A percentile compares a stretch with the other conserved stretches of the same genome.
phyloP scores from a whole-genome alignment of 2,888 invertebrate genomes.

The Apamea epomidion region DNA sequence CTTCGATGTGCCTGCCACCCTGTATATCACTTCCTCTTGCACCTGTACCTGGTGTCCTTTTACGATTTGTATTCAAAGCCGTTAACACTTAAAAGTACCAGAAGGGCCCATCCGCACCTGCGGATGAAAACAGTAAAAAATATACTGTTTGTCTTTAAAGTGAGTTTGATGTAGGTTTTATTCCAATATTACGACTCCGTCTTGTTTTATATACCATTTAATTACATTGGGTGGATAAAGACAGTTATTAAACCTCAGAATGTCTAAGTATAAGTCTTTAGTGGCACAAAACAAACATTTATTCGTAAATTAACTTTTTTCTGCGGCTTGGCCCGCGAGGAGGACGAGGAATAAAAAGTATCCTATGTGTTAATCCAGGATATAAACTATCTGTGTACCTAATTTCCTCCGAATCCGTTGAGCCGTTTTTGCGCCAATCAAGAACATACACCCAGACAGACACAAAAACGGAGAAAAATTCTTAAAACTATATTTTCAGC shows the following conservation, averaged over 20 bases:
- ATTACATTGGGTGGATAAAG: constrained; percentile 28
- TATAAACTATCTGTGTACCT: not conserved
- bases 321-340: not conserved
- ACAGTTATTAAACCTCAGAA: constrained; percentile 12
- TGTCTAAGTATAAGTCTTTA: not conserved
- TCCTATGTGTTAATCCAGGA: not conserved
- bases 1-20: too few relatives aligned
- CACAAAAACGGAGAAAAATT: not conserved
- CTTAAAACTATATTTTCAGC: too few relatives aligned
- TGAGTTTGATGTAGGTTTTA: constrained; percentile 47
- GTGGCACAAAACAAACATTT: not conserved
- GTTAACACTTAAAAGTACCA: constrained; percentile 5
- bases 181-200: constrained; percentile 36
- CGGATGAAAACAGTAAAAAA: constrained; percentile 29
- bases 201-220: constrained; percentile 29
- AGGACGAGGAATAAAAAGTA: not conserved
- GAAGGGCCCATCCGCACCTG: constrained; percentile 12
- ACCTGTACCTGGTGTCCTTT: not conserved
- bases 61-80: not conserved
- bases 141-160: constrained; percentile 33
- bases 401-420: not conserved
- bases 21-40: not conserved
- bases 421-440: not conserved
- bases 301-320: not conserved
- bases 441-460: not conserved